Evolutionary conservation across 2,113 vertebrate genomes (phyloP), one percentile per base, ranked within the genome.

Genomic region (Ciconia boyciana): DNA sequence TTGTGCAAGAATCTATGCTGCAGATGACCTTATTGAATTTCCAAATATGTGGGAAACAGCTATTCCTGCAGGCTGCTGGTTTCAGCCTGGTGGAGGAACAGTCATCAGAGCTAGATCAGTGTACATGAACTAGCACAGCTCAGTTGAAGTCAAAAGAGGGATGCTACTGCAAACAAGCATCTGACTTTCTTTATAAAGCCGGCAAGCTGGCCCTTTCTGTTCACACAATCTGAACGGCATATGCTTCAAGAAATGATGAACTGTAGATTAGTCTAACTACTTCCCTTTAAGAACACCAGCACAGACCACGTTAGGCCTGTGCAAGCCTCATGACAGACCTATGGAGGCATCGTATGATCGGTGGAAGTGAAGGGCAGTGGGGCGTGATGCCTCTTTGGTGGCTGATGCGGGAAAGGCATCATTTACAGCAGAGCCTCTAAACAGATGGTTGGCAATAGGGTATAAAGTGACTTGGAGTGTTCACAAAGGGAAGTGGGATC

Each of bases 321-420:
- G 31, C 52, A 21, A 13, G 48, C 66, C 34, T 60, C 34, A 5
- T 3, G 58, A 34, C 0, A 3, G 58, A 68, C 66, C 55, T 28
- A 10, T 0, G 29, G 81, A 48, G 0, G 0, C 6, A 5, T 51
- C 26, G 15, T 15, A 24, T 1, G 1, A 5, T 9, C 0, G 0
- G 25, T 58, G 58, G 58, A 44, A 61, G 34, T 6, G 32, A 77
- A 76, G 39, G 43, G n/a, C 34, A 68, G 25, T 6, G n/a, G 22
- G 9, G 31, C 8, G 22, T 29, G 43, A 79, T 17, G 36, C 13
- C 34, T 28, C 58, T 70, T 71, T 44, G 25, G 34, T 68, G 39
- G n/a, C 29, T 57, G 28, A 71, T 34, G 24, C 20, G 41, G 65
- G 43, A 55, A 70, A 87, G 39, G 51, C 31, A 25, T 19, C 12